Percentiles rank a stretch among this genome's conserved stretches.
These are phyloP conservation scores for Cranoglanis bouderius DNA, from an alignment of 2,113 vertebrate genomes.

Conservation along the genomic window DNA sequence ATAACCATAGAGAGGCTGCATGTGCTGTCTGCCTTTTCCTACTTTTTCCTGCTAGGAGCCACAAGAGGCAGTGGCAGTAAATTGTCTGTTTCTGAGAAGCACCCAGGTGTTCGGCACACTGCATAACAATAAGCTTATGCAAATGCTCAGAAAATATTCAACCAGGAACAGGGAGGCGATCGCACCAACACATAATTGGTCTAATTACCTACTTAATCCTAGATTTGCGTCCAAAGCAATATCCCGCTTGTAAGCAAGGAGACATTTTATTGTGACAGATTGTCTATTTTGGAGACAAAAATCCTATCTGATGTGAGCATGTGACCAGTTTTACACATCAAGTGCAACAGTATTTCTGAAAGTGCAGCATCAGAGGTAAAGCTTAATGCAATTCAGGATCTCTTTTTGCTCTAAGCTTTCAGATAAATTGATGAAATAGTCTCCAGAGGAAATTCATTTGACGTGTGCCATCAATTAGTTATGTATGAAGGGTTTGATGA, in stretches of 20 bases:
- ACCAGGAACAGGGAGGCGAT: slow-evolving; percentile 1
- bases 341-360: neutral
- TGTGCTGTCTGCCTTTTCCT: neutral
- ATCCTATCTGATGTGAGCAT: neutral
- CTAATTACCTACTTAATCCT: slow-evolving; percentile 33
- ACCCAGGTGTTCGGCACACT: slow-evolving; percentile 21
- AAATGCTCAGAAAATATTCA: slow-evolving; percentile 24
- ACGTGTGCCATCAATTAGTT: neutral
- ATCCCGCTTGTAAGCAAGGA: neutral
- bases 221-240: slow-evolving; percentile 16
- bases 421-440: slow-evolving; percentile 4
- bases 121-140: slow-evolving; percentile 32
- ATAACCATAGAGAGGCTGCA: neutral
- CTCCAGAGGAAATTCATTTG: slow-evolving; percentile 17
- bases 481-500: slow-evolving; percentile 23
- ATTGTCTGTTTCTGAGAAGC: slow-evolving; percentile 26
- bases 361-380: neutral
- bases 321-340: neutral
- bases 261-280: slow-evolving; percentile 22
- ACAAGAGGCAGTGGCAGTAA: neutral
- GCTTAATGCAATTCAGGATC: neutral
- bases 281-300: slow-evolving; percentile 7
- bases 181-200: slow-evolving; percentile 2
- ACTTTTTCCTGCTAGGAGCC: neutral
- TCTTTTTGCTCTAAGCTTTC: neutral